Percentiles rank a stretch among this genome's conserved stretches.
phyloP scores from a whole-genome alignment of 1,140 invertebrate species.

The Cardiocondyla obscurior region DNA sequence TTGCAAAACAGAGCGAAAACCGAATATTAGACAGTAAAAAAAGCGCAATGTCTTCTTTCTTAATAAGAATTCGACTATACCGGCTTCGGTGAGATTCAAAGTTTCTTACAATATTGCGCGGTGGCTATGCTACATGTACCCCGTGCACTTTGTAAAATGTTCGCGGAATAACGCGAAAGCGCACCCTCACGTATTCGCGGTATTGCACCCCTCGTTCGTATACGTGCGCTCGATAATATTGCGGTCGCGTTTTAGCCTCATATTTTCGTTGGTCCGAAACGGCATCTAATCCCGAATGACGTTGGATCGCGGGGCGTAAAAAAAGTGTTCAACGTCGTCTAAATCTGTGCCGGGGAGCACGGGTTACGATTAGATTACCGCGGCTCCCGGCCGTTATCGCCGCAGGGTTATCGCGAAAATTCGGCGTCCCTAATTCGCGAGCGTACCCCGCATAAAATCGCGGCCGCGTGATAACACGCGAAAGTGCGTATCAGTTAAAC shows the following conservation, averaged over 20 bases:
- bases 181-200: background rate
- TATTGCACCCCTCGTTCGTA: background rate
- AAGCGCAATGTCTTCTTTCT: background rate
- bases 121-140: background rate
- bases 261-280: constrained; percentile 19
- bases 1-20: background rate
- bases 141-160: background rate
- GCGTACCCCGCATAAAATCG: constrained; percentile 33
- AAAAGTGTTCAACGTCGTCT: constrained; percentile 42
- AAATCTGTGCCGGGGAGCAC: constrained; percentile 24
- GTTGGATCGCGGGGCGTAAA: constrained; percentile 24
- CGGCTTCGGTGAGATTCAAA: background rate
- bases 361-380: constrained; percentile 50
- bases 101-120: background rate
- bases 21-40: background rate
- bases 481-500: constrained; percentile 32
- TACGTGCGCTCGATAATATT: background rate
- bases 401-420: constrained; percentile 36
- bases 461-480: constrained; percentile 31
- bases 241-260: background rate
- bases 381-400: constrained; percentile 24
- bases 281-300: background rate
- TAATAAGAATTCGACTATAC: background rate
- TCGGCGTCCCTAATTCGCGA: constrained; percentile 44
- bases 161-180: background rate